Conservation (phyloP, 2,113 vertebrate species). For the Channa argus region DNA sequence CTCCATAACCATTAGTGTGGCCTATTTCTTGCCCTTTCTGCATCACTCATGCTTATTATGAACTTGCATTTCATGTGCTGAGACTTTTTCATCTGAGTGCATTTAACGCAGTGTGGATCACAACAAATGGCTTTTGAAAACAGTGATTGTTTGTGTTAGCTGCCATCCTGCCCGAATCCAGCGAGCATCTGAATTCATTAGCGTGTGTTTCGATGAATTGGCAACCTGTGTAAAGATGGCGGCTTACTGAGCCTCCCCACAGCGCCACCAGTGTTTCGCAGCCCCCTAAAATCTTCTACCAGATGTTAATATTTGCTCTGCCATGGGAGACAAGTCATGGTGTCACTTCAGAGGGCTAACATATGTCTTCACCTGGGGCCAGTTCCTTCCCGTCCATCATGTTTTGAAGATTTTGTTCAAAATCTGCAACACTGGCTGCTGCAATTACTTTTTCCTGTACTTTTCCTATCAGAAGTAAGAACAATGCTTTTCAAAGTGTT, state of each 20-base stretch:
- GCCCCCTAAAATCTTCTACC: neutral
- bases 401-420: neutral
- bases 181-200: constrained; percentile 24
- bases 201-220: constrained; percentile 13
- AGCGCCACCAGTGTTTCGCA: neutral
- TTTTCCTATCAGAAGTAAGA: neutral
- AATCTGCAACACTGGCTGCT: neutral
- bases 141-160: constrained; percentile 18
- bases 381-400: neutral
- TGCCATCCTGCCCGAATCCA: neutral
- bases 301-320: constrained; percentile 37
- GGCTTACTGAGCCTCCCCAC: constrained; percentile 30
- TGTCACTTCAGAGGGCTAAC: constrained; percentile 14
- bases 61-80: constrained; percentile 12
- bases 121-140: constrained; percentile 12
- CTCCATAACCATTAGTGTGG: constrained; percentile 47
- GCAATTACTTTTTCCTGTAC: neutral
- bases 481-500: neutral
- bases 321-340: neutral
- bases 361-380: constrained; percentile 17
- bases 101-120: neutral
- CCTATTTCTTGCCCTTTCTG: constrained; percentile 20
- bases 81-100: neutral
- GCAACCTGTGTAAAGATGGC: constrained; percentile 25
- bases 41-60: constrained; percentile 15